A percentile compares a stretch with the other conserved stretches of the same genome.
Evolutionary conservation across 1,140 invertebrate genomes (phyloP).

Genomic region (Druon quercuslanigerum): DNA sequence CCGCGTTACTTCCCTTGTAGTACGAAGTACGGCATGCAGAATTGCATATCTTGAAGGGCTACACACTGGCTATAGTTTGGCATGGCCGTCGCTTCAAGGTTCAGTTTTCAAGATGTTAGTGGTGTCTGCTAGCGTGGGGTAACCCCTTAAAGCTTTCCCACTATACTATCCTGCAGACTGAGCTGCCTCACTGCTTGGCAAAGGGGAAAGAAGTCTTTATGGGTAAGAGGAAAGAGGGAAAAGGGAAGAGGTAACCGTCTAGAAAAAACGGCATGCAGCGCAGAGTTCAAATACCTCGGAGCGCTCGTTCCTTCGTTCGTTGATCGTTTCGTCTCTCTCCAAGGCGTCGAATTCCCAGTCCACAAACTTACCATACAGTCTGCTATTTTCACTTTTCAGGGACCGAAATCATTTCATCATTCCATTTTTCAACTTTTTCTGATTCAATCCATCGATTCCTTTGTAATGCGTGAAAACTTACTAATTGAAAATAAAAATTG

Average conservation of each 20-base stretch:
- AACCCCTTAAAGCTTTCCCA: constrained; percentile 12
- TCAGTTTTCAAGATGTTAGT: not conserved
- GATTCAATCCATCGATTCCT: no score
- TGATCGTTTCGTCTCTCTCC: not conserved
- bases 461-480: no score
- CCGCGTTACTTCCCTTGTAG: constrained; percentile 22
- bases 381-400: no score
- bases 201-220: constrained; percentile 33
- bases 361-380: not conserved
- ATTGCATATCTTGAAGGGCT: not conserved
- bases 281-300: constrained; percentile 59
- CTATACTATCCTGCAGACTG: not conserved
- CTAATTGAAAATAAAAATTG: no score
- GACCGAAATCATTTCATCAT: no score
- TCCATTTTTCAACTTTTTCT: no score
- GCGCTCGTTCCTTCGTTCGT: not conserved
- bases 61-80: not conserved
- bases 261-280: constrained; percentile 34
- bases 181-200: not conserved
- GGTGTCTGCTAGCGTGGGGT: constrained; percentile 12
- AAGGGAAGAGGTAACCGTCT: constrained; percentile 26
- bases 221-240: constrained; percentile 26
- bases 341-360: not conserved
- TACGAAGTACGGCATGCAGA: not conserved
- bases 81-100: not conserved